Evolutionary conservation across 2,113 vertebrate species (phyloP), one percentile per base, ranked within the genome.

Genomic region (Catagonus wagneri): DNA sequence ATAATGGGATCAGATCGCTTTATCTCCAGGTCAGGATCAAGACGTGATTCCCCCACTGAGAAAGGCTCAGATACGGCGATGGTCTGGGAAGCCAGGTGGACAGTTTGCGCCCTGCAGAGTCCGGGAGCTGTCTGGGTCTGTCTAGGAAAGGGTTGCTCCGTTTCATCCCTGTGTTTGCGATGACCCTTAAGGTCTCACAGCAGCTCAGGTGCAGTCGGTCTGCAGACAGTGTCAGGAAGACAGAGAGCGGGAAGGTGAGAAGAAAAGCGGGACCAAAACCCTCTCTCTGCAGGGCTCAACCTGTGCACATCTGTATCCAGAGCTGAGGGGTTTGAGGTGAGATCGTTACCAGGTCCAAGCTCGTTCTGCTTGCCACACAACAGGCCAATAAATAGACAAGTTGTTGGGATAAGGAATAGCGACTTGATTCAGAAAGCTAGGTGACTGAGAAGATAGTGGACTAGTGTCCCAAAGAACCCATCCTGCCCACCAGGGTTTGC

Each of bases 271-370:
- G 58, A 34, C n/a, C 34, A 14, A 32, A 34, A 23, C 12, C 7
- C 76, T 86, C 22, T 56, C 22, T 15, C 2, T 25, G 0, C 3
- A 2, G n/a, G 68, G 3, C 12, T 0, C 19, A 60, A 6, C 5
- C 39, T 9, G 32, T 50, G 54, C 9, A 15, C 0, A 8, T 52
- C 66, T 20, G 0, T 1, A 2, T 50, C 44, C 22, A 58, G 15
- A 0, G 22, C 69, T 13, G 10, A 63, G 61, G 50, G 6, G 0
- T 61, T 58, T 13, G n/a, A 36, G 50, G 56, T 14, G 36, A 63
- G 78, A 44, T 34, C 14, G 32, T 79, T 32, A 56, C 32, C 6
- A 3, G 34, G 75, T 23, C 75, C 52, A 79, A 56, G 52, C 19
- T 56, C 13, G 7, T 8, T 56, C 32, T 4, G 52, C 52, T 79